These are phyloP conservation scores for Hemicrepidius hirtus DNA, from an alignment of 2,888 invertebrate genomes.

Conservation along the genomic window DNA sequence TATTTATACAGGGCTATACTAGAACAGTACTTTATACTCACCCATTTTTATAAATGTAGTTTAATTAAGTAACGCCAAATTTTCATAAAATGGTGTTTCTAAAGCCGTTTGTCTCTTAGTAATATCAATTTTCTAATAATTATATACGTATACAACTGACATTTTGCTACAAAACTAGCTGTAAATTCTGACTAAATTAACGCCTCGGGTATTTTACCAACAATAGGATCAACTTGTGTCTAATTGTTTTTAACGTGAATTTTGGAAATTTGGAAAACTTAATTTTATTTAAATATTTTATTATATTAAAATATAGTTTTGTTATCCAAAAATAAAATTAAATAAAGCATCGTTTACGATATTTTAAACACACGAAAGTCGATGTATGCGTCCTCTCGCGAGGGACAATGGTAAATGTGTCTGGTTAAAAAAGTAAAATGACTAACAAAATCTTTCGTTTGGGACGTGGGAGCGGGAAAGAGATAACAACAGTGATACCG, in stretches of 20 bases:
- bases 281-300: no score
- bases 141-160: neutral
- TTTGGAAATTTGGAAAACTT: no score
- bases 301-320: no score
- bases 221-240: no score
- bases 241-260: no score
- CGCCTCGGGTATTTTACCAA: no score
- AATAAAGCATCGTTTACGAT: no score
- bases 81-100: no score
- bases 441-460: neutral
- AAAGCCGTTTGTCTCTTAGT: no score
- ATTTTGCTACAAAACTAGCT: neutral
- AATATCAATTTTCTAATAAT: neutral
- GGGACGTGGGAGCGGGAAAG: conserved; percentile 20
- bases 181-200: neutral
- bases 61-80: neutral
- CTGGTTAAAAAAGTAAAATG: conserved; percentile 17
- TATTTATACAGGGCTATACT: neutral
- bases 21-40: conserved; percentile 3
- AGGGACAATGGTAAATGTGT: neutral
- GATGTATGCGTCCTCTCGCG: conserved; percentile 1
- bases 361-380: neutral
- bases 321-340: no score
- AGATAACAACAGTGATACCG: conserved; percentile 29
- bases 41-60: conserved; percentile 12